Conservation (phyloP, 2,797 vertebrate species). For the Falco columbarius region DNA sequence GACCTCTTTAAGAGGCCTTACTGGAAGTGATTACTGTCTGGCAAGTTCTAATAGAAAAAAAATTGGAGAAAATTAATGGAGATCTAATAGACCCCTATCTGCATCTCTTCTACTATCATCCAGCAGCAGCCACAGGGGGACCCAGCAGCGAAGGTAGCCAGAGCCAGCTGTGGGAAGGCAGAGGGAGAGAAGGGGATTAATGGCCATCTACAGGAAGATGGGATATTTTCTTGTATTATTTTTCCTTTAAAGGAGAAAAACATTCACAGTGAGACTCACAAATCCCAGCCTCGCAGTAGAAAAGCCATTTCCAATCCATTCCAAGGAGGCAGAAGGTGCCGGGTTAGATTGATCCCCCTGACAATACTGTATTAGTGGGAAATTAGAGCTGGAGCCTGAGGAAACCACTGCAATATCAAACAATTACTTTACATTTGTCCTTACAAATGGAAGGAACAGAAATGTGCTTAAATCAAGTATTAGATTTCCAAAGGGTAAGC, state of each 20-base stretch:
- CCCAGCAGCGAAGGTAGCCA: not conserved
- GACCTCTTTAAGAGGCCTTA: not conserved
- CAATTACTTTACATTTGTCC: slow-evolving; percentile 63
- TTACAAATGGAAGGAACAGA: slow-evolving; percentile 47
- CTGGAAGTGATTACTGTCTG: not conserved
- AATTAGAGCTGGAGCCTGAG: slow-evolving; percentile 54
- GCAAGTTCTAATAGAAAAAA: not conserved
- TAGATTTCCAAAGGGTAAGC: slow-evolving; percentile 45
- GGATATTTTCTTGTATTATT: slow-evolving; percentile 21
- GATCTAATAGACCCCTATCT: not conserved
- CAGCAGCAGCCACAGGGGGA: not conserved
- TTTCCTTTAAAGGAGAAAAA: slow-evolving; percentile 49
- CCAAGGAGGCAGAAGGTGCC: slow-evolving; percentile 52
- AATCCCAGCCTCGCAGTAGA: slow-evolving; percentile 19
- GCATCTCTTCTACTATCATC: not conserved
- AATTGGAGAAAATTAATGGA: not conserved
- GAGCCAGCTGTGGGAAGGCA: not conserved
- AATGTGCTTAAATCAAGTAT: slow-evolving; percentile 46
- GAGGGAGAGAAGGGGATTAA: not conserved
- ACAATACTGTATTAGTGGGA: slow-evolving; percentile 45
- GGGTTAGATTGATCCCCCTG: slow-evolving; percentile 47
- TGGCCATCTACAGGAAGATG: not conserved
- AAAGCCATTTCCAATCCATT: slow-evolving; percentile 57
- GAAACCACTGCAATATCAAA: slow-evolving; percentile 49
- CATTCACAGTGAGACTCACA: not conserved